phyloP scores from a whole-genome alignment of 2,888 invertebrate genomes.

The Athalia circularis region DNA sequence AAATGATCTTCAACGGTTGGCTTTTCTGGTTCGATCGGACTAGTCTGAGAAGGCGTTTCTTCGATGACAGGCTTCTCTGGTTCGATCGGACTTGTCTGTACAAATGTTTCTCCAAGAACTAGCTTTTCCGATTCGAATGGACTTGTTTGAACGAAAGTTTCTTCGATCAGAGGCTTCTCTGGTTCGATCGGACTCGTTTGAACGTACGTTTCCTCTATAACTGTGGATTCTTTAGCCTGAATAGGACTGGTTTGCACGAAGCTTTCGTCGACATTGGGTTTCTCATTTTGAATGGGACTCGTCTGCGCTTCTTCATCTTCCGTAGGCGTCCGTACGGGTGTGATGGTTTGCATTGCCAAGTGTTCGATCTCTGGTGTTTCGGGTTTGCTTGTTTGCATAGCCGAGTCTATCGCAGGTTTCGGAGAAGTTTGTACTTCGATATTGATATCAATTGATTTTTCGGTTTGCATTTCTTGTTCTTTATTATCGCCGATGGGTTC shows the following conservation, averaged over 20 bases:
- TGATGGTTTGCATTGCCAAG: conserved; percentile 74
- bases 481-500: conserved; percentile 71
- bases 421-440: conserved; percentile 79
- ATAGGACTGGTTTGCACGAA: conserved; percentile 47
- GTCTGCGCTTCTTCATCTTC: conserved; percentile 73
- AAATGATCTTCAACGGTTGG: conserved; percentile 74
- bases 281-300: conserved; percentile 71
- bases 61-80: conserved; percentile 24
- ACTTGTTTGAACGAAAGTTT: conserved; percentile 64
- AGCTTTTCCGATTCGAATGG: conserved; percentile 61
- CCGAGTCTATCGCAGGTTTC: conserved; percentile 75
- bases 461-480: conserved; percentile 76
- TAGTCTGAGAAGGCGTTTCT: conserved; percentile 35
- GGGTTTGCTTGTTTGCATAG: conserved; percentile 58
- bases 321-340: conserved; percentile 70
- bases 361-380: conserved; percentile 73
- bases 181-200: conserved; percentile 43
- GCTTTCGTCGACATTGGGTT: conserved; percentile 68
- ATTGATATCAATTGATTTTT: conserved; percentile 73
- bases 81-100: conserved; percentile 69
- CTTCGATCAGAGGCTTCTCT: conserved; percentile 9
- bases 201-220: conserved; percentile 42
- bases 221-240: conserved; percentile 37
- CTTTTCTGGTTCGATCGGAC: conserved; percentile 50
- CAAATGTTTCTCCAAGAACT: conserved; percentile 68